phyloP scores from a whole-genome alignment of 2,888 invertebrate species.

The Acrobasis suavella region DNA sequence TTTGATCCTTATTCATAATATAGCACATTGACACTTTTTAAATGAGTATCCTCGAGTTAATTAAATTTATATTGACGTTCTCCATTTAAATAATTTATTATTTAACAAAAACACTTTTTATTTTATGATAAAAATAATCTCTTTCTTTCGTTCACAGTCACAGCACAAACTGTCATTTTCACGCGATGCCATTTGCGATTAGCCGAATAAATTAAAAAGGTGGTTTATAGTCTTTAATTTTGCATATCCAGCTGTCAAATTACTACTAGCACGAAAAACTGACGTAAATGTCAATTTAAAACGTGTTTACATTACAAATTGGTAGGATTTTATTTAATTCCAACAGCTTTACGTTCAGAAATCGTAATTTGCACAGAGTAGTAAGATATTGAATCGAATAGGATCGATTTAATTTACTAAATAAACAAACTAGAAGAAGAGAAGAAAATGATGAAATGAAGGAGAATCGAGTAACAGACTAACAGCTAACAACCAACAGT shows the following conservation, averaged over 20 bases:
- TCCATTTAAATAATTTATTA: conserved; percentile 18
- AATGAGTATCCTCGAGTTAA: conserved; percentile 1
- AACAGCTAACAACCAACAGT: too few species aligned
- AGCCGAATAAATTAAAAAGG: conserved; percentile 29
- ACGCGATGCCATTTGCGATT: conserved; percentile 60
- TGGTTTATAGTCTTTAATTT: conserved; percentile 23
- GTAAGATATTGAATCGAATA: too few species aligned
- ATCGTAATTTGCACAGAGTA: not conserved
- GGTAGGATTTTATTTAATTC: conserved; percentile 24
- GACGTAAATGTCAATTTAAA: not conserved
- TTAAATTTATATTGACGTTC: not conserved
- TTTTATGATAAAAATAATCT: not conserved
- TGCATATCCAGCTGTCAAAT: conserved; percentile 28
- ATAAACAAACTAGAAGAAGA: too few species aligned
- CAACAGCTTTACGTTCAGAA: conserved; percentile 31
- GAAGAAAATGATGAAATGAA: too few species aligned
- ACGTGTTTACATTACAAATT: conserved; percentile 2
- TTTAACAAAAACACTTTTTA: conserved; percentile 34
- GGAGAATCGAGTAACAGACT: too few species aligned
- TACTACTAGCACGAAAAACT: not conserved
- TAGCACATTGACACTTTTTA: conserved; percentile 16
- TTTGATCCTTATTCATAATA: conserved; percentile 23
- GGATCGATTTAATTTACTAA: too few species aligned
- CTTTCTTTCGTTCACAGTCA: conserved; percentile 31
- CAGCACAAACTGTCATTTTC: conserved; percentile 53